Percentiles rank a stretch among this genome's conserved stretches.
Evolutionary conservation across 2,797 vertebrate species (phyloP).

Genomic region (Hapalemur alaotrensis): DNA sequence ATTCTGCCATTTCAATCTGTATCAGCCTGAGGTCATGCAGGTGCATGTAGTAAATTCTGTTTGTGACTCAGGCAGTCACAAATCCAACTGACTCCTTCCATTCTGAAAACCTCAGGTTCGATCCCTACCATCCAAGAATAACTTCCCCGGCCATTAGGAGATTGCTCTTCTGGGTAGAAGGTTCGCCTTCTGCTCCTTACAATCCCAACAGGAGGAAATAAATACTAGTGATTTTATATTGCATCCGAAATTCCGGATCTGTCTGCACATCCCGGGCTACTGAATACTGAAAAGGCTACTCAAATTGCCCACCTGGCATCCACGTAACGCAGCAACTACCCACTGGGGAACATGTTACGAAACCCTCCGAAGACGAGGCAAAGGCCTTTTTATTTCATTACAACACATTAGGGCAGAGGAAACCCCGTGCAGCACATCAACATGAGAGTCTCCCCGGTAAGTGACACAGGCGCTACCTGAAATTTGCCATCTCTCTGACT

Average conservation of each 20-base stretch:
- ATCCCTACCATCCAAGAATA: background rate
- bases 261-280: background rate
- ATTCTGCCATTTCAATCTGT: constrained; percentile 16
- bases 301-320: background rate
- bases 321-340: background rate
- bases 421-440: background rate
- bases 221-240: background rate
- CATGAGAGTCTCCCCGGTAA: background rate
- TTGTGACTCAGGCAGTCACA: background rate
- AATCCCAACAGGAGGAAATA: background rate
- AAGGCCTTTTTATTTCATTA: constrained; percentile 23
- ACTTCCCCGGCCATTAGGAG: background rate
- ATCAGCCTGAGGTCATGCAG: background rate
- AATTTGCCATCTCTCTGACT: background rate
- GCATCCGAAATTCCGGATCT: background rate
- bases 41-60: background rate
- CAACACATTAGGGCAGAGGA: background rate
- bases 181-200: background rate
- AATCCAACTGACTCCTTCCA: background rate
- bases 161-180: background rate
- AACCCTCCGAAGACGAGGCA: background rate
- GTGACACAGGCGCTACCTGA: background rate
- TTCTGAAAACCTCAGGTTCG: background rate
- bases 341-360: background rate
- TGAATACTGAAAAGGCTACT: background rate